Base-by-base conservation (phyloP, 2,113 vertebrate genomes). In the Corvus hawaiiensis region DNA sequence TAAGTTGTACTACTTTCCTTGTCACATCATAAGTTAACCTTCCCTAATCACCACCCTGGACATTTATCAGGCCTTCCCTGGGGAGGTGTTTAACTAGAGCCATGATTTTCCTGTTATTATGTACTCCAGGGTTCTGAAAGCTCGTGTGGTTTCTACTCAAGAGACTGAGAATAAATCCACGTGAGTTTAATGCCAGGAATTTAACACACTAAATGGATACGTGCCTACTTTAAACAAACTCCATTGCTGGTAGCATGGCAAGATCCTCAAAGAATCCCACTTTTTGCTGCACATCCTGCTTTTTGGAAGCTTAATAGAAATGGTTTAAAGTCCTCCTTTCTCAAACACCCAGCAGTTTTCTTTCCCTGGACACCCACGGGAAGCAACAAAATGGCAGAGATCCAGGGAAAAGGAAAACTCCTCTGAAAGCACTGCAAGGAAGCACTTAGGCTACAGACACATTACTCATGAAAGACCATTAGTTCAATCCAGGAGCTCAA, bases 1-100 rank as follows among this genome's bases (percentile, higher is more conserved):
- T 96, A 90, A 92, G 86, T 95, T 95, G 90, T 97, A 96, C 90
- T 74, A 74, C 89, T 89, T 95, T 87, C 74, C 90, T 78, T 95
- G 91, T 94, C 94, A 97, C 93, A 94, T 95, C 94, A 91, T 96
- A 97, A 92, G 86, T 97, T 96, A 96, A 95, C 90, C 93, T 97
- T 87, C 92, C 88, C 91, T 97, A 96, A 97, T 96, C 89, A 93
- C 90, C 87, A 76, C 77, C 55, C 64, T 94, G 74, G 91, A 97
- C 87, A 91, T 97, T 97, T 86, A 96, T 76, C 97, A 97, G 97
- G 90, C 67, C 80, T 75, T 93, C 95, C 87, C 93, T 52, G 73
- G 94, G 95, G 96, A 92, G 76, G 61, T 91, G 86, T 95, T 96
- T 96, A 96, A 97, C 89, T 48, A 96, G 73, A 86, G 63, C 51